Evolutionary conservation across 2,797 vertebrate species (phyloP).

Genomic region (Steatocranus sp.): DNA sequence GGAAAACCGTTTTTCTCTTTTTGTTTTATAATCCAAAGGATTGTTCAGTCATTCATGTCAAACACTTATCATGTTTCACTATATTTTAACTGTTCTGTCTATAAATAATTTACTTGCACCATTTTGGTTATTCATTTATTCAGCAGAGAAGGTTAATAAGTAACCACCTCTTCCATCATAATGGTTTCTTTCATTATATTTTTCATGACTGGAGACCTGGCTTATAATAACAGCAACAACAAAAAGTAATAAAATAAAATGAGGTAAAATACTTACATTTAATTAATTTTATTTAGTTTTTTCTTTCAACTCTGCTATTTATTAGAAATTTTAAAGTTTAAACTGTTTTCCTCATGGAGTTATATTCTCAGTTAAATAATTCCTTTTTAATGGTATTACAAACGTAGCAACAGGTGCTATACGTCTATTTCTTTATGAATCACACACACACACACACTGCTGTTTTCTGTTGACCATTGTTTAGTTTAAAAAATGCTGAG

Average conservation of each 20-base stretch:
- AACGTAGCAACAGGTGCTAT: accelerated
- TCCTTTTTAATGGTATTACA: accelerated
- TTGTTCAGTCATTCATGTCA: background rate
- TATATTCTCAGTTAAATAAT: background rate
- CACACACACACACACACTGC: too few species aligned
- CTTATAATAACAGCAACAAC: accelerated
- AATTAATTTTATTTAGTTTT: background rate
- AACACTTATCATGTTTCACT: background rate
- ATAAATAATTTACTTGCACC: background rate
- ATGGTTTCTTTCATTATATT: background rate
- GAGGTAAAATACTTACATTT: background rate
- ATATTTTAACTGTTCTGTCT: background rate
- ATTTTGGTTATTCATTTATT: background rate
- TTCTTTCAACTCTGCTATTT: background rate
- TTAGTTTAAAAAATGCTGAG: accelerated
- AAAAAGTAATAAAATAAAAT: background rate
- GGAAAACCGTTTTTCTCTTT: accelerated
- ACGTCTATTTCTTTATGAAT: accelerated
- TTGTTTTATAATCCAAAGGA: accelerated
- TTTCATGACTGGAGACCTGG: accelerated
- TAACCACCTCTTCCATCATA: accelerated
- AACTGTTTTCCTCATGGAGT: background rate
- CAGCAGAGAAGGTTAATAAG: background rate
- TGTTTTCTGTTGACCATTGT: background rate
- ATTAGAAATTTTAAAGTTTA: background rate